These are phyloP conservation scores for Sebastes reedi DNA, from an alignment of 2,797 vertebrate species.

Conservation along the genomic window DNA sequence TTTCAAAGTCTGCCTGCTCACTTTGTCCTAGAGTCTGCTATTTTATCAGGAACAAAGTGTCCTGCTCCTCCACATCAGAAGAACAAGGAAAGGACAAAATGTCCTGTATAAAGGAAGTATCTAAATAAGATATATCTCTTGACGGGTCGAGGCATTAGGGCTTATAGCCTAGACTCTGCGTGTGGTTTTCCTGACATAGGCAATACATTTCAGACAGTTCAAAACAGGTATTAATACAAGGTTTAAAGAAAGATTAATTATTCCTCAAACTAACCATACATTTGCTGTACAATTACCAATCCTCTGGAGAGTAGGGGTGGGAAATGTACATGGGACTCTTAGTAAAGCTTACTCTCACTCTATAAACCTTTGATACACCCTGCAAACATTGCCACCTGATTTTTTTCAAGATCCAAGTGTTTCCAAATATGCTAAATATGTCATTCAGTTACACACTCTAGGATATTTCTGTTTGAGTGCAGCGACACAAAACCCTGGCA, in stretches of 20 bases:
- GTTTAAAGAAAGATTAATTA: not conserved
- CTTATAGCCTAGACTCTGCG: not conserved
- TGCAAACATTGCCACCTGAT: not conserved
- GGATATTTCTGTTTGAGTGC: not conserved
- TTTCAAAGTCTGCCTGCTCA: not conserved
- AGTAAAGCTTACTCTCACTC: not conserved
- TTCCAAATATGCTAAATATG: not conserved
- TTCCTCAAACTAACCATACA: not conserved
- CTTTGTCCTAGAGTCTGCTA: not conserved
- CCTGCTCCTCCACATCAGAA: not conserved
- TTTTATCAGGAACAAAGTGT: not conserved
- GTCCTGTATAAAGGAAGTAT: not conserved
- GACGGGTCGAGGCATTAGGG: not conserved
- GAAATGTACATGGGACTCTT: not conserved
- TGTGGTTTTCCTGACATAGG: not conserved
- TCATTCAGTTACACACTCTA: not conserved
- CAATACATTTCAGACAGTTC: not conserved
- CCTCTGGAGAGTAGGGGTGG: not conserved
- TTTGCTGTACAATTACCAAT: not conserved
- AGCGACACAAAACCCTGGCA: not conserved
- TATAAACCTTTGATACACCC: not conserved
- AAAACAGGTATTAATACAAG: not conserved
- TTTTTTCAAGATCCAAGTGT: not conserved
- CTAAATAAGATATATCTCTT: not conserved
- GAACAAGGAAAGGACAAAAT: not conserved